Evolutionary conservation across 92 coral and sea anemone genomes (phyloP), one percentile per base, ranked within the genome.

Genomic region (Blastomussa wellsi): DNA sequence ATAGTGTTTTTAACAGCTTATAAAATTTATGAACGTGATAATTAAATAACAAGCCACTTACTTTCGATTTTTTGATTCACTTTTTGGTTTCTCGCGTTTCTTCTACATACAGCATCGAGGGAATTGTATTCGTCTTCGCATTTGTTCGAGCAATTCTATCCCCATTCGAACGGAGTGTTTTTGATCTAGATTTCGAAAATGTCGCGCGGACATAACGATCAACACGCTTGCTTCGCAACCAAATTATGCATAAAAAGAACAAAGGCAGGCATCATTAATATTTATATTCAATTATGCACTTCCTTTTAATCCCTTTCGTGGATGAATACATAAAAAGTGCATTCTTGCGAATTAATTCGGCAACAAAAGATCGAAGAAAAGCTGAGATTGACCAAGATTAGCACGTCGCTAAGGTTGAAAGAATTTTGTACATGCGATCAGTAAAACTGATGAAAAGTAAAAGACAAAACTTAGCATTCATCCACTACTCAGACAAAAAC

Each of bases 161-260:
- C 36, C 33, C 8, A 0, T 76, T 4, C 66, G 39, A 76, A 26
- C 4, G 20, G 57, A 42, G 36, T 14, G 53, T 37, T 20, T 79
- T 31, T n/a, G 42, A 28, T 20, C 9, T 0, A 57, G 35, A 12
- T 66, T 39, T 14, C n/a, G n/a, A 42, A 29, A 49, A 42, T 28
- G 74, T 12, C 42, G 59, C 84, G 75, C 31, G 44, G 37, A 4
- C 13, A 70, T 68, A 37, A 70, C 66, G 52, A 82, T 22, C 16
- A 49, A 70, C 51, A 68, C 5, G 48, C 55, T 83, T 62, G 85
- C 92, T 80, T 85, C 87, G 94, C 94, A 89, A 91, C 92, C 82
- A 52, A 80, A 76, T 91, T 86, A 84, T 87, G 82, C 79, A 81
- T 35, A 31, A 74, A 73, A 48, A 86, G 60, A 72, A 83, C 87